Percentiles rank a stretch among this genome's conserved stretches.
These are phyloP conservation scores for Bursaphelenchus mucronatus DNA, from an alignment of 1,140 invertebrate species.

Conservation along the genomic window DNA sequence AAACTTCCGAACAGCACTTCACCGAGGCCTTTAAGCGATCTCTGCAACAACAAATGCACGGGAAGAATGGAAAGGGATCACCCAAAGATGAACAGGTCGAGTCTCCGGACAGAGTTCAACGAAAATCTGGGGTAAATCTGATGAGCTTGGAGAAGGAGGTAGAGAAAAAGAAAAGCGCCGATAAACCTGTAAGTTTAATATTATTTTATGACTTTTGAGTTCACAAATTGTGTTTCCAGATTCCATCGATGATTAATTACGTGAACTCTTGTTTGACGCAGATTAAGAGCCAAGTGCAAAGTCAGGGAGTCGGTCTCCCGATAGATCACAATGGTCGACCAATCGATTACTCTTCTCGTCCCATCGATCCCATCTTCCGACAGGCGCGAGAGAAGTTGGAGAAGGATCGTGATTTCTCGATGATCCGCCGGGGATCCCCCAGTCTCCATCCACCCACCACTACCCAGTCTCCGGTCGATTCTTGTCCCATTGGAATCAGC, in stretches of 20 bases:
- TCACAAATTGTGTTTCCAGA: background rate
- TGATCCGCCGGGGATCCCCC: too few relatives aligned
- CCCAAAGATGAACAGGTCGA: conserved; percentile 26
- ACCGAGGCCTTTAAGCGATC: too few relatives aligned
- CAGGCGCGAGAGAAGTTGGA: conserved; percentile 44
- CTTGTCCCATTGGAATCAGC: too few relatives aligned
- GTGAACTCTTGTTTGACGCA: conserved; percentile 45
- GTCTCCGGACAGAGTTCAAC: background rate
- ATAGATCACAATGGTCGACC: conserved; percentile 43
- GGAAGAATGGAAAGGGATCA: conserved; percentile 45
- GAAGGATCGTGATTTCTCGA: conserved; percentile 10
- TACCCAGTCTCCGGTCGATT: too few relatives aligned
- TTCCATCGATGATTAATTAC: conserved; percentile 28
- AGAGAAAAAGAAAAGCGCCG: conserved; percentile 11
- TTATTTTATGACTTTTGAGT: conserved; percentile 2
- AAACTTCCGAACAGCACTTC: too few relatives aligned
- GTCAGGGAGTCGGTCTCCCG: conserved; percentile 37
- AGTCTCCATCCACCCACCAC: too few relatives aligned
- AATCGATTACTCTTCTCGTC: conserved; percentile 46
- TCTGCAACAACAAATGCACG: too few relatives aligned
- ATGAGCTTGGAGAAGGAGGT: conserved; percentile 18
- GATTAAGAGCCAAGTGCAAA: conserved; percentile 39
- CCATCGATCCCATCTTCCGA: conserved; percentile 48
- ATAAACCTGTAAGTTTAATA: conserved; percentile 11
- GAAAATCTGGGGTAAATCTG: conserved; percentile 45